Conservation (phyloP, 2,888 invertebrate genomes). For the Leucophenga montana region DNA sequence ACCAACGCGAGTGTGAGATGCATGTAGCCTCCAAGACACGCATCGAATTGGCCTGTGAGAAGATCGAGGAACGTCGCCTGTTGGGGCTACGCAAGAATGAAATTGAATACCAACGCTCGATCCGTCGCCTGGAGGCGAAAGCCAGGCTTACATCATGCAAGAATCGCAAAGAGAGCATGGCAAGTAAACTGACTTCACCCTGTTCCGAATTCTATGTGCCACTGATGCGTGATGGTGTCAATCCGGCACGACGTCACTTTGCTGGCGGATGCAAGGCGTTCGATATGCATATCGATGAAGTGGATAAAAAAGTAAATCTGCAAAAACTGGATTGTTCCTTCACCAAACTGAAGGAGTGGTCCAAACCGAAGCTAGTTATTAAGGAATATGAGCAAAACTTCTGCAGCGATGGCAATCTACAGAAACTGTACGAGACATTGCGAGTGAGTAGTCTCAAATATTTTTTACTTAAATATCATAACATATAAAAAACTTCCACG, state of each 20-base stretch:
- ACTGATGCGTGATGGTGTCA: conserved; percentile 78
- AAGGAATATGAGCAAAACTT: conserved; percentile 69
- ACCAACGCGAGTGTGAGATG: conserved; percentile 74
- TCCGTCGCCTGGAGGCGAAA: conserved; percentile 74
- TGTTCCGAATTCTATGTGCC: conserved; percentile 80
- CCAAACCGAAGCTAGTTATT: conserved; percentile 64
- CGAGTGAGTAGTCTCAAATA: conserved; percentile 46
- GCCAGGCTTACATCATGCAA: conserved; percentile 63
- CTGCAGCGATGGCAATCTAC: conserved; percentile 66
- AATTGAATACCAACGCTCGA: conserved; percentile 68
- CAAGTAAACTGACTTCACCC: conserved; percentile 75
- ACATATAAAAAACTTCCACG: not conserved
- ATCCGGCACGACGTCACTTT: conserved; percentile 78
- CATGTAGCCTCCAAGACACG: conserved; percentile 68
- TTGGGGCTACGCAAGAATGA: conserved; percentile 76
- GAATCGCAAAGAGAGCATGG: conserved; percentile 73
- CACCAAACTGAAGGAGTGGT: conserved; percentile 62
- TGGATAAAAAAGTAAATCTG: conserved; percentile 62
- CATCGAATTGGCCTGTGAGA: conserved; percentile 74
- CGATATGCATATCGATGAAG: conserved; percentile 66
- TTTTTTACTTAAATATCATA: not conserved
- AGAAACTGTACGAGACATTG: conserved; percentile 67
- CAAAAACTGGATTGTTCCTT: conserved; percentile 61
- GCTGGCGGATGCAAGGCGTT: conserved; percentile 60
- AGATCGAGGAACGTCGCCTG: conserved; percentile 75